Percentiles rank a stretch among this genome's conserved stretches.
These are phyloP conservation scores for Lutjanus argentimaculatus DNA, from an alignment of 2,797 vertebrate species.

Conservation along the genomic window DNA sequence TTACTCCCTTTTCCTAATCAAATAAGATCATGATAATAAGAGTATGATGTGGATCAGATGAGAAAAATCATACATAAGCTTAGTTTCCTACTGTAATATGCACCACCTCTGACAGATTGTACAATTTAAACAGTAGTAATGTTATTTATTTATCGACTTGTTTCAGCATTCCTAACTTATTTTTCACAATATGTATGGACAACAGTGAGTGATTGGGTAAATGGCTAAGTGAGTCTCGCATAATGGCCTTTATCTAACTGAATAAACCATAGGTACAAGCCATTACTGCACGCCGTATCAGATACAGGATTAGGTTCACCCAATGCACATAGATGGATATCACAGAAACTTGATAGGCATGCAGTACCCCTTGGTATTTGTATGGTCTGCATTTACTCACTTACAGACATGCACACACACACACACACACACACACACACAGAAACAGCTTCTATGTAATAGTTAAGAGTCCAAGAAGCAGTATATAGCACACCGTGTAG, in stretches of 20 bases:
- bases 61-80: background rate
- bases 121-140: background rate
- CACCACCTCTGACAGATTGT: background rate
- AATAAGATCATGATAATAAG: constrained; percentile 30
- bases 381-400: constrained; percentile 42
- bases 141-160: background rate
- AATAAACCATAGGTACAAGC: constrained; percentile 56
- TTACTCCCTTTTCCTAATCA: constrained; percentile 19
- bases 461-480: constrained; percentile 5
- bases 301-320: constrained; percentile 68
- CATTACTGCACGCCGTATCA: constrained; percentile 63
- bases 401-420: constrained; percentile 5
- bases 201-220: constrained; percentile 23
- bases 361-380: constrained; percentile 34
- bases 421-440: constrained; percentile 11
- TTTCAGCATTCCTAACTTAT: background rate
- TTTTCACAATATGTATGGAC: constrained; percentile 18
- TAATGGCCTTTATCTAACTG: constrained; percentile 57
- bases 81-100: background rate
- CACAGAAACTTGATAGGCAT: constrained; percentile 63
- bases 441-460: constrained; percentile 8
- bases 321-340: constrained; percentile 67
- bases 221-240: constrained; percentile 36
- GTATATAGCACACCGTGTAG: background rate
- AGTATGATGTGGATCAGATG: constrained; percentile 9